phyloP scores from a whole-genome alignment of 2,113 vertebrate genomes.

The Plestiodon gilberti region DNA sequence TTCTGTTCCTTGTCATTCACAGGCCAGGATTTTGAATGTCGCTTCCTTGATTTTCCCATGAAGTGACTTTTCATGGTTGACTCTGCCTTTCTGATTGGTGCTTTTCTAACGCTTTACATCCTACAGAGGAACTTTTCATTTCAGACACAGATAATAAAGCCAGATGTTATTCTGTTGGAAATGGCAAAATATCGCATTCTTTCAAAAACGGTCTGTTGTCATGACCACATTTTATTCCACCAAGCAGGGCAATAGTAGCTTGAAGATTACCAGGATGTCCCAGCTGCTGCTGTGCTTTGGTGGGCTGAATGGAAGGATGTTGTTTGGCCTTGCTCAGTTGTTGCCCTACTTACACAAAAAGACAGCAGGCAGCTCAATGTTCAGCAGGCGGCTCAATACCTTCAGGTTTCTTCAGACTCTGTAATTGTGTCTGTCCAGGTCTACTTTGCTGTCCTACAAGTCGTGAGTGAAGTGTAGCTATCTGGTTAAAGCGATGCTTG shows the following conservation, averaged over 20 bases:
- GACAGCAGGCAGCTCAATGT: too few species aligned
- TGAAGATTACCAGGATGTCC: not conserved
- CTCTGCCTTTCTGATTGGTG: too few species aligned
- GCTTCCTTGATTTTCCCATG: not conserved
- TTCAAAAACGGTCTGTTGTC: not conserved
- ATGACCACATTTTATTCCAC: not conserved
- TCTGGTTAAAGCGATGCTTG: too few species aligned
- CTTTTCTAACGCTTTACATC: not conserved
- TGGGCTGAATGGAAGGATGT: not conserved
- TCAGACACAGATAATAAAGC: not conserved
- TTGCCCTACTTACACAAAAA: too few species aligned
- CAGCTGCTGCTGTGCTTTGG: slow-evolving; percentile 19
- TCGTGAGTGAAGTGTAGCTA: too few species aligned
- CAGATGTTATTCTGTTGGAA: not conserved
- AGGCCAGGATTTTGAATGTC: not conserved
- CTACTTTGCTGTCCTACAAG: too few species aligned
- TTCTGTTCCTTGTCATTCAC: too few species aligned
- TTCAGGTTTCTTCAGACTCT: too few species aligned
- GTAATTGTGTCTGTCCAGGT: too few species aligned
- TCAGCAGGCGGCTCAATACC: too few species aligned
- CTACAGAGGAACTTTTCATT: not conserved
- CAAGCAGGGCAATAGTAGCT: not conserved
- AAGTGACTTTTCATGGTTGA: not conserved
- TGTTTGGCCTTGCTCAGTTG: too few species aligned
- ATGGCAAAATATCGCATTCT: not conserved